A percentile compares a stretch with the other conserved stretches of the same genome.
These are phyloP conservation scores for Rhabdophis nuchalis DNA, from an alignment of 2,797 vertebrate species.

Conservation along the genomic window DNA sequence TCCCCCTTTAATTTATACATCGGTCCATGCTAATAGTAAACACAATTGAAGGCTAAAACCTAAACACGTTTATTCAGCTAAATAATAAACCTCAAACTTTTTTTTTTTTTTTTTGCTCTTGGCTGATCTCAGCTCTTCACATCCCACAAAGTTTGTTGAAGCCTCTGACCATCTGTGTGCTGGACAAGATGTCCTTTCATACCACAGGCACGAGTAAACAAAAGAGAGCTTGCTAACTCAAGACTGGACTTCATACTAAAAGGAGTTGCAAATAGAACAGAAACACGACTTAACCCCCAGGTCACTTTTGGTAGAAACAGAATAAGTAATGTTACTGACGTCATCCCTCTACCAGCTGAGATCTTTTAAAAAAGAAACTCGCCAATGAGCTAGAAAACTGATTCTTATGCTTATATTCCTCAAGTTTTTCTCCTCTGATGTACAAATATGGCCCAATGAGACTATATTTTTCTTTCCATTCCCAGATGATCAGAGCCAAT, in stretches of 20 bases:
- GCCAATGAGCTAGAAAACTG: constrained; percentile 21
- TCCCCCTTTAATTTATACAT: neutral
- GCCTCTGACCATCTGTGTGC: neutral
- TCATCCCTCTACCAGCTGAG: constrained; percentile 11
- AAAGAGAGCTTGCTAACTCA: neutral
- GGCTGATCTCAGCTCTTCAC: constrained; percentile 46
- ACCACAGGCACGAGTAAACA: constrained; percentile 49
- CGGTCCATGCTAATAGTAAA: neutral
- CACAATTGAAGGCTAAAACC: neutral
- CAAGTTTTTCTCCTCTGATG: neutral
- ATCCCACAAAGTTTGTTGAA: neutral
- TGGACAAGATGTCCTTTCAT: constrained; percentile 60
- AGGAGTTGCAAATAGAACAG: constrained; percentile 23
- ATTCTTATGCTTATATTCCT: neutral
- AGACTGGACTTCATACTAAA: constrained; percentile 13
- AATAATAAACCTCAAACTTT: neutral
- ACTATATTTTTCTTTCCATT: neutral
- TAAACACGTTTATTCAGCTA: neutral
- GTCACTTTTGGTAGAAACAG: constrained; percentile 17
- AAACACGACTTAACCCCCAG: constrained; percentile 1
- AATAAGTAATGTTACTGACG: constrained; percentile 35
- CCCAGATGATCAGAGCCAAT: neutral
- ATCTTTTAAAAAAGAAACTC: constrained; percentile 10
- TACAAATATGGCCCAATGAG: neutral
- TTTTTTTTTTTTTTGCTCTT: constrained; percentile 39